Conservation (phyloP, 1,140 invertebrate genomes). For the Drosophila aff. region DNA sequence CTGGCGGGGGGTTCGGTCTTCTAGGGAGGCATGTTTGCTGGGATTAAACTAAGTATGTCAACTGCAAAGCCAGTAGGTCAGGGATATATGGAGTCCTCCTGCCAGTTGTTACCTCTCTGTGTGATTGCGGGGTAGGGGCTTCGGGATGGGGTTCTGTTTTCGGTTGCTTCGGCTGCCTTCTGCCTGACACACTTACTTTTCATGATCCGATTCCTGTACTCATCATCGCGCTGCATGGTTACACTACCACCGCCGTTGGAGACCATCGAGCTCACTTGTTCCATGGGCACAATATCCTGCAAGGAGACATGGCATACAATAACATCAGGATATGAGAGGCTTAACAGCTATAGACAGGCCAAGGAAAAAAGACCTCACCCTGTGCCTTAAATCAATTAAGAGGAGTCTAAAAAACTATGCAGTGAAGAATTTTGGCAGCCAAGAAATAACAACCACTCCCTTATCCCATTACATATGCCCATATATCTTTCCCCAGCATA, state of each 20-base stretch:
- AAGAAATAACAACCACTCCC: neutral
- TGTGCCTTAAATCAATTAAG: neutral
- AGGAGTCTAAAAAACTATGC: neutral
- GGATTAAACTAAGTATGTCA: conserved; percentile 71
- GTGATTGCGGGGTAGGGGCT: conserved; percentile 28
- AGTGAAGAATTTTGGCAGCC: neutral
- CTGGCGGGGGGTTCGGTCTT: conserved; percentile 7
- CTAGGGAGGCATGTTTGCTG: conserved; percentile 9
- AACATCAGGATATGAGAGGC: neutral
- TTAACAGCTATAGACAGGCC: neutral
- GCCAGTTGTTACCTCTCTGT: conserved; percentile 60
- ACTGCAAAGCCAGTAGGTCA: conserved; percentile 79
- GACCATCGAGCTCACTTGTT: conserved; percentile 85
- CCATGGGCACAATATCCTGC: conserved; percentile 85
- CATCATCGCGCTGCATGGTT: conserved; percentile 84
- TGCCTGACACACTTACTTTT: conserved; percentile 82
- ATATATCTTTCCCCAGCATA: neutral
- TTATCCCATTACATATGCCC: conserved; percentile 5
- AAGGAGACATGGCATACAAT: conserved; percentile 35
- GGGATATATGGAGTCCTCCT: conserved; percentile 64
- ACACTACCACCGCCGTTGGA: conserved; percentile 84
- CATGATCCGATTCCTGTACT: conserved; percentile 85
- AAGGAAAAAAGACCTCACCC: neutral
- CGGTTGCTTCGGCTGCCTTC: conserved; percentile 20
- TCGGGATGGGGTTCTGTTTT: conserved; percentile 31